Base-by-base conservation (phyloP, 2,113 vertebrate species). In the Ariopsis seemanni region DNA sequence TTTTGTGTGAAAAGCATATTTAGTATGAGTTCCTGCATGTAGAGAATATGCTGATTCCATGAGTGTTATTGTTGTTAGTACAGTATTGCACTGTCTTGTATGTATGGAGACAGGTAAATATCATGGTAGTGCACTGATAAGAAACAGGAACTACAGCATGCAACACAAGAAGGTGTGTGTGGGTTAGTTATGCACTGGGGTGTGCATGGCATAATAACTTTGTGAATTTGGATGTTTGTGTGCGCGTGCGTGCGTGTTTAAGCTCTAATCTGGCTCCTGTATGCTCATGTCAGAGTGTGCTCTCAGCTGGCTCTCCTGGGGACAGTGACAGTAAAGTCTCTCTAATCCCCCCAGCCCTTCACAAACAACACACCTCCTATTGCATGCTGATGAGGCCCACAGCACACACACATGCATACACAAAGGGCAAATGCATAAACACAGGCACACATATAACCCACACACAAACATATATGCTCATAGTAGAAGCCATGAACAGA, bases 251-350 rank as follows among this genome's bases (percentile, higher is more conserved):
- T 50, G 58, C 74, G 82, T 84, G 83, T 82, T 69, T 27, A 57
- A 93, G 95, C 95, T 96, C 94, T 96, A 97, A 96, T 96, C 95
- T 96, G 95, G 93, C 93, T 93, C 95, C 95, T 95, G 96, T 95
- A 95, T 91, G 91, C 95, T 85, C 94, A 96, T 95, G 89, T 94
- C 93, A 92, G 93, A 96, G 95, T 94, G 94, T 95, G 96, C 97
- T 89, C 91, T 96, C 95, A 94, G 95, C 95, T 94, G 94, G 93
- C 95, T 95, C 96, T 96, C 94, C 94, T 93, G 93, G 96, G 83
- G 94, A 96, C 96, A 95, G 96, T 96, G 96, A 95, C 92, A 95
- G 96, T 96, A 96, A 97, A 97, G 97, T 97, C 97, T 93, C 92
- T 95, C 96, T 97, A 97, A 98, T 97, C 96, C 96, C 96, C 96